Conservation (phyloP, 1,140 invertebrate species). For the Doryteuthis pealeii region DNA sequence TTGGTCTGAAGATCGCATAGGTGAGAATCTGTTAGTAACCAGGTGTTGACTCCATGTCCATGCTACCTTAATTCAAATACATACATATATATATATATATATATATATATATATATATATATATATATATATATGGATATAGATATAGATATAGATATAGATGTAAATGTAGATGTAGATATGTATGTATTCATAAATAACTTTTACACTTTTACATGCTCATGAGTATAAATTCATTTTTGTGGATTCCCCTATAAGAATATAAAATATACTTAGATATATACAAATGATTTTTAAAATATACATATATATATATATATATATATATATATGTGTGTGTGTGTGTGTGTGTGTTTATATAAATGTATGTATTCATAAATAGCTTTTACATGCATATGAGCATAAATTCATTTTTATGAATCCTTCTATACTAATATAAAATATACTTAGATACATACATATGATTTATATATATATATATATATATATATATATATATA, state of each 20-base stretch:
- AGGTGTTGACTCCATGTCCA: too few relatives aligned
- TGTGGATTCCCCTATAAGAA: background rate
- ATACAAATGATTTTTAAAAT: background rate
- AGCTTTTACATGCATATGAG: conserved; percentile 12
- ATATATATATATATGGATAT: background rate
- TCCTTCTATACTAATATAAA: background rate
- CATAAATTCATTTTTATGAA: background rate
- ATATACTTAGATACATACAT: background rate
- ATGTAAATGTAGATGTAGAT: background rate
- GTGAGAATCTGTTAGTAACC: too few relatives aligned
- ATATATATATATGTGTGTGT: conserved; percentile 26
- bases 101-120: background rate
- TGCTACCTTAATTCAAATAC: too few relatives aligned
- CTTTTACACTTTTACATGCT: background rate
- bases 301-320: conserved; percentile 2
- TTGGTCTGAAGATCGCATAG: too few relatives aligned
- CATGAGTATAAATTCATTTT: background rate
- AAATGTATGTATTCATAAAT: conserved; percentile 24
- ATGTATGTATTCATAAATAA: background rate
- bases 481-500: conserved; percentile 10
- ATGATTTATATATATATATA: background rate
- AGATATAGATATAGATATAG: background rate
- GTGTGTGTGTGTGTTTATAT: conserved; percentile 28
- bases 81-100: too few relatives aligned
- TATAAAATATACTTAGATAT: background rate